A percentile compares a stretch with the other conserved stretches of the same genome.
These are phyloP conservation scores for Troglohyphantes excavatus DNA, from an alignment of 2,888 invertebrate genomes.

Conservation along the genomic window DNA sequence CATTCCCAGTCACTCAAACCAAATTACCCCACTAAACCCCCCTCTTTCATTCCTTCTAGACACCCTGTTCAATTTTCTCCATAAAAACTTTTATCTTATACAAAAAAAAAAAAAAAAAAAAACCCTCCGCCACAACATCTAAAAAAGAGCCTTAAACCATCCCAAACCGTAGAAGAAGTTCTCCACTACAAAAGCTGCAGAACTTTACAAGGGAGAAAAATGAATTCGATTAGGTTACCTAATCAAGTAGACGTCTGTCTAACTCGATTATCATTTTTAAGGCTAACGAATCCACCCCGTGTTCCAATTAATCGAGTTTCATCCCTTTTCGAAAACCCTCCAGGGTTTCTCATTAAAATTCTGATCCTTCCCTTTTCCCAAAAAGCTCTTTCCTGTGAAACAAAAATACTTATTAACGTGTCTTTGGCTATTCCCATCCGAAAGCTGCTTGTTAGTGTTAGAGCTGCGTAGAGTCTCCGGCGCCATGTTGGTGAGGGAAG, in stretches of 20 bases:
- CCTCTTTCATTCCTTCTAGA: too few relatives aligned
- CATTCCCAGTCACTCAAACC: constrained; percentile 5
- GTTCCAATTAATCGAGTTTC: constrained; percentile 61
- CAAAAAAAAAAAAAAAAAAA: not conserved
- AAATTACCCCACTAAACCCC: not conserved
- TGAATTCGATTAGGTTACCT: constrained; percentile 58
- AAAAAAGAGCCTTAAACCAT: too few relatives aligned
- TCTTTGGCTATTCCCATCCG: not conserved
- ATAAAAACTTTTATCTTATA: not conserved
- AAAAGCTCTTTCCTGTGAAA: constrained; percentile 12
- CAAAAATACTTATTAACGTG: constrained; percentile 33
- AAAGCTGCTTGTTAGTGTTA: not conserved
- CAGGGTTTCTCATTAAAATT: constrained; percentile 54
- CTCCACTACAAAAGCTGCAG: too few relatives aligned
- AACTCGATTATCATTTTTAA: constrained; percentile 63
- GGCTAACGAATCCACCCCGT: constrained; percentile 40
- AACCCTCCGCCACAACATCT: too few relatives aligned
- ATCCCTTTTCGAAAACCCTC: constrained; percentile 23
- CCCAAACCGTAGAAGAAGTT: too few relatives aligned
- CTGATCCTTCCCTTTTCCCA: constrained; percentile 22
- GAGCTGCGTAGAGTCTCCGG: too few relatives aligned
- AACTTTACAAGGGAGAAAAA: constrained; percentile 33
- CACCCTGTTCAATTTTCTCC: not conserved
- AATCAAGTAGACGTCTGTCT: constrained; percentile 53
- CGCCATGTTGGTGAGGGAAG: too few relatives aligned